Percentiles rank a stretch among this genome's conserved stretches.
Evolutionary conservation across 2,888 invertebrate genomes (phyloP).

Genomic region (Lampropteryx suffumata): DNA sequence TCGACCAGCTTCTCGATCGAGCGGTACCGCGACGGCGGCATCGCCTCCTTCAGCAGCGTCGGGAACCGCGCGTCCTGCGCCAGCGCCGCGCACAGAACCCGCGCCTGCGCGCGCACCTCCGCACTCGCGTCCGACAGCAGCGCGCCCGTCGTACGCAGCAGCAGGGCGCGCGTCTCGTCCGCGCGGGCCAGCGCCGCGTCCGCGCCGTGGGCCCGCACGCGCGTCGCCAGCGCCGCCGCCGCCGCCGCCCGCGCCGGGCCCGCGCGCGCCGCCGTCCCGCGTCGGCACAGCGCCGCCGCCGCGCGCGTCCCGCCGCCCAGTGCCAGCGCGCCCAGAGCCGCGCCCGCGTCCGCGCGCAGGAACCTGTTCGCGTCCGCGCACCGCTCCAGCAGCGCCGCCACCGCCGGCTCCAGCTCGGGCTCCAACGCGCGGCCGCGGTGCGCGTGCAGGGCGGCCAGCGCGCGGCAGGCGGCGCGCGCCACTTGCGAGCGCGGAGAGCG

Average conservation of each 20-base stretch:
- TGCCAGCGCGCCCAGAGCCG: constrained; percentile 91
- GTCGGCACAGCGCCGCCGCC: constrained; percentile 85
- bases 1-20: constrained; percentile 92
- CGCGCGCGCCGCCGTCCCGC: constrained; percentile 92
- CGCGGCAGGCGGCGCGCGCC: constrained; percentile 92
- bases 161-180: constrained; percentile 89
- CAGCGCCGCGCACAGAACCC: constrained; percentile 88
- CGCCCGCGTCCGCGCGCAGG: constrained; percentile 93
- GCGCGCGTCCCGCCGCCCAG: constrained; percentile 88
- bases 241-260: constrained; percentile 93
- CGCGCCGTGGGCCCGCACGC: constrained; percentile 86
- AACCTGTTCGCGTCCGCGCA: constrained; percentile 97
- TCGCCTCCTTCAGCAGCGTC: constrained; percentile 89
- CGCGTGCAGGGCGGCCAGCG: constrained; percentile 90
- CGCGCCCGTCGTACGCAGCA: constrained; percentile 91
- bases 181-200: constrained; percentile 89
- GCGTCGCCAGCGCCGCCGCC: constrained; percentile 88
- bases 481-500: constrained; percentile 97
- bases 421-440: constrained; percentile 82
- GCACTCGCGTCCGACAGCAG: constrained; percentile 93
- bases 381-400: constrained; percentile 90
- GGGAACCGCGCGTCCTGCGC: constrained; percentile 89
- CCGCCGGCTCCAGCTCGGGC: constrained; percentile 93
- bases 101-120: constrained; percentile 92
- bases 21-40: constrained; percentile 89